Evolutionary conservation across 2,113 vertebrate genomes (phyloP).

Genomic region (Orycteropus afer): DNA sequence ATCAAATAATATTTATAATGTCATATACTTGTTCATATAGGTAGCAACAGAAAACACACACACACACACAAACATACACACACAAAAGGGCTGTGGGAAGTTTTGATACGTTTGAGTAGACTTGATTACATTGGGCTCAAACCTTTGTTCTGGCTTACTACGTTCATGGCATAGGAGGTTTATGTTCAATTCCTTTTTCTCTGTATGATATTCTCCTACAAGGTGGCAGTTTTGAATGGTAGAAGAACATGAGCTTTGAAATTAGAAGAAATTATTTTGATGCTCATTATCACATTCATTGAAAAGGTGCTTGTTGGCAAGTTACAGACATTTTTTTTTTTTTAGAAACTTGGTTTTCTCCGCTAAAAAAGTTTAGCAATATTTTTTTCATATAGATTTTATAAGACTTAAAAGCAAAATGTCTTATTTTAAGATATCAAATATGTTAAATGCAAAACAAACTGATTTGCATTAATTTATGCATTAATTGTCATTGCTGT

Average conservation of each 20-base stretch:
- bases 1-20: not conserved
- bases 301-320: not conserved
- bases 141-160: not conserved
- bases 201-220: not conserved
- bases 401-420: not conserved
- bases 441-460: not conserved
- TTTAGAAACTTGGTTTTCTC: not conserved
- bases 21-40: not conserved
- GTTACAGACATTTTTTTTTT: not conserved
- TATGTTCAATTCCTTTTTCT: not conserved
- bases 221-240: not conserved
- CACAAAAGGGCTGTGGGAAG: not conserved
- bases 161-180: not conserved
- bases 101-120: not conserved
- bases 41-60: too few species aligned
- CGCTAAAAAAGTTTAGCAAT: not conserved
- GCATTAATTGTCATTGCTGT: not conserved
- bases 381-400: not conserved
- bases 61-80: too few species aligned
- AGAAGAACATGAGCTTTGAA: not conserved
- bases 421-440: not conserved
- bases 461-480: not conserved
- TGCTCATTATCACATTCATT: not conserved
- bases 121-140: not conserved
- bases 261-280: not conserved